Percentiles rank a stretch among this genome's conserved stretches.
Evolutionary conservation across 2,113 vertebrate species (phyloP).

Genomic region (Oreochromis aureus): DNA sequence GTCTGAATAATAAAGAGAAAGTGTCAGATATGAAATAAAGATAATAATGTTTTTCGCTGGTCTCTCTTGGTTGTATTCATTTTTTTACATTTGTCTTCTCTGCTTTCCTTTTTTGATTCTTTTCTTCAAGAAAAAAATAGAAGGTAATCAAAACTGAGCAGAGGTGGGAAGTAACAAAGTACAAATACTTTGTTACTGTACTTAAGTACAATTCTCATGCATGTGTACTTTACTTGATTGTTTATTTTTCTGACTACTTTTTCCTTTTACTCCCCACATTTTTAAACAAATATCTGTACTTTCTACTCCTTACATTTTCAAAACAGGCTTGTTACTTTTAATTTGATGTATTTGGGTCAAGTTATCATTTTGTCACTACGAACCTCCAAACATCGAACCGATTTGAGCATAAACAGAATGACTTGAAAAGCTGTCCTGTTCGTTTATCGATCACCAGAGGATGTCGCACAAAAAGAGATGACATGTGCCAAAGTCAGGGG

Average conservation of each 20-base stretch:
- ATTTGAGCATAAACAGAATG: not conserved
- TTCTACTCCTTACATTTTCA: not conserved
- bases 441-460: not conserved
- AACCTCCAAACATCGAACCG: not conserved
- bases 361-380: not conserved
- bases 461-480: not conserved
- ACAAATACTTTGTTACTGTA: not conserved
- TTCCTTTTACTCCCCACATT: not conserved
- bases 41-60: not conserved
- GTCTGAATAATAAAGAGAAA: not conserved
- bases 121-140: not conserved
- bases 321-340: not conserved
- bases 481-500: not conserved
- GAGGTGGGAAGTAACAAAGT: not conserved
- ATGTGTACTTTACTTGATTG: not conserved
- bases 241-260: not conserved
- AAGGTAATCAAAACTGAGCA: not conserved
- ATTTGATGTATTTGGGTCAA: not conserved
- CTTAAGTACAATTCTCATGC: not conserved
- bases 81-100: not conserved
- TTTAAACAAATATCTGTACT: not conserved
- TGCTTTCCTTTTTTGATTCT: not conserved
- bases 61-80: not conserved
- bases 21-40: not conserved
- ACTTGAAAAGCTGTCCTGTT: not conserved